phyloP scores from a whole-genome alignment of 2,888 invertebrate species.

The Kuschelorhynchus macadamiae region DNA sequence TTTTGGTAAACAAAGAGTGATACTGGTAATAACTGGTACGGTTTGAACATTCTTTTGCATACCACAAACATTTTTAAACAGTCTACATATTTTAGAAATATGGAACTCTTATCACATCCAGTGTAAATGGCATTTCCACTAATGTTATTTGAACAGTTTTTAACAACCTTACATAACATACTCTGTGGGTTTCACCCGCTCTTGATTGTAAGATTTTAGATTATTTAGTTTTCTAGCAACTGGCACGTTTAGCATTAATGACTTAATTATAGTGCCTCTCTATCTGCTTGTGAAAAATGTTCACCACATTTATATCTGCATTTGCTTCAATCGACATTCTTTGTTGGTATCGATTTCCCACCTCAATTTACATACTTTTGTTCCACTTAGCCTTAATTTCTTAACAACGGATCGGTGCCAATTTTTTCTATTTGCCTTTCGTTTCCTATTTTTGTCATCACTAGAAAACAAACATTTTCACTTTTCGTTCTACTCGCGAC shows the following conservation, averaged over 20 bases:
- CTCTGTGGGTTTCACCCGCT: conserved; percentile 23
- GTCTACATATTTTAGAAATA: conserved; percentile 7
- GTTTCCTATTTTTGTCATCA: conserved; percentile 11
- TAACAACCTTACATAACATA: conserved; percentile 26
- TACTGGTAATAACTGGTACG: too few relatives aligned
- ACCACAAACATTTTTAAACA: conserved; percentile 15
- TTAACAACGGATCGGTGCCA: conserved; percentile 26
- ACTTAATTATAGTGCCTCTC: conserved; percentile 27
- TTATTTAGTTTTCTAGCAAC: conserved; percentile 30
- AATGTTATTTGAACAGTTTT: conserved; percentile 1
- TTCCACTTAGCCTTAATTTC: conserved; percentile 20
- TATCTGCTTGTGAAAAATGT: conserved; percentile 18
- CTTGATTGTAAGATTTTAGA: conserved; percentile 30
- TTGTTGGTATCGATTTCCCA: conserved; percentile 22
- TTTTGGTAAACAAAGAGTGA: conserved; percentile 36
- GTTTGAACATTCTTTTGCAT: neutral
- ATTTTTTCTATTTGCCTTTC: conserved; percentile 15
- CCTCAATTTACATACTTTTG: conserved; percentile 21
- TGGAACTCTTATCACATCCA: conserved; percentile 24
- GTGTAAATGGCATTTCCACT: neutral
- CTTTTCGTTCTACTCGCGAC: neutral
- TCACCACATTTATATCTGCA: conserved; percentile 33
- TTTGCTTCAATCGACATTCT: conserved; percentile 30
- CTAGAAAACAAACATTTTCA: neutral
- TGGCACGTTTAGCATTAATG: conserved; percentile 17